Base-by-base conservation (phyloP, 1,140 invertebrate species). In the Leguminivora glycinivorella region DNA sequence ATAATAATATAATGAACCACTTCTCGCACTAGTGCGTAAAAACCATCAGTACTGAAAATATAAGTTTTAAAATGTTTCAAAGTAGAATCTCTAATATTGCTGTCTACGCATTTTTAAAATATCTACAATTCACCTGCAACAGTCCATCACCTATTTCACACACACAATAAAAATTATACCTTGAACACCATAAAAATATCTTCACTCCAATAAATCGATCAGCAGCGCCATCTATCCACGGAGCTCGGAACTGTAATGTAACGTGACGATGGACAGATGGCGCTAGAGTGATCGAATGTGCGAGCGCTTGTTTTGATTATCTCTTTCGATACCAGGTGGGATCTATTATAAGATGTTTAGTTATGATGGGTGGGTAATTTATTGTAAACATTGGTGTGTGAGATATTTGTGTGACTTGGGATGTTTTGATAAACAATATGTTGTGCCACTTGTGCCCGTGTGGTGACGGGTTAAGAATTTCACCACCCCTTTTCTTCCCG, bases 211-310 rank as follows among this genome's bases (percentile, higher is more conserved):
- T 90, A 83, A 87, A 84, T 90, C 85, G 77, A 38, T 88, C 79
- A 75, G 69, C 80, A 82, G 81, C 81, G 87, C 84, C 87, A 88
- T 88, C 87, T 90, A 85, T 88, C 83, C 80, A 67, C 73, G 67
- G 56, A 40, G 70, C 70, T 40, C 74, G 70, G 73, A 80, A 79
- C 84, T 80, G 83, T 87, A 88, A 88, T 88, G 87, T 79, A 34
- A 56, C 24, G 69, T 73, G 84, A 31, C 79, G 85, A 89, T 69
- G 76, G 87, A 89, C 72, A 89, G 86, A 89, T 87, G 87, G 86
- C 84, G 83, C 56, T 81, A 60, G 71, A 71, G 69, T 72, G 60
- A 69, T 63, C 71, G 76, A 75, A 80, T 81, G 72, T 52, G 77
- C 76, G 72, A 77, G 78, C 69, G 60, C 69, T 63, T 67, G 68